A percentile compares a stretch with the other conserved stretches of the same genome.
These are phyloP conservation scores for Apis mellifera DNA, from an alignment of 1,140 invertebrate genomes.

Conservation along the genomic window DNA sequence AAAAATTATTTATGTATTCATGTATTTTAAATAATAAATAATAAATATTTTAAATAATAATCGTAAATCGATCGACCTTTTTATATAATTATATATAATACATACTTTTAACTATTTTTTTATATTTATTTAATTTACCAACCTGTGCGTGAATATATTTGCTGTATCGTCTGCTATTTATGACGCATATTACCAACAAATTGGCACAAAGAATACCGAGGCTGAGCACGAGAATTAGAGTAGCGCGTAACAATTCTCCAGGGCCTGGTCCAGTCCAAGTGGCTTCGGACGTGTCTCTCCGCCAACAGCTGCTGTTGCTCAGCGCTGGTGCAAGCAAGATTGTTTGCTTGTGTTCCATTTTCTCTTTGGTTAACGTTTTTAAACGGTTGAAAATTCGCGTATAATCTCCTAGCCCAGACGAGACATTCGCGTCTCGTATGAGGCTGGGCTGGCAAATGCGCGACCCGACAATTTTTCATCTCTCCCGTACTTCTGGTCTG, in stretches of 20 bases:
- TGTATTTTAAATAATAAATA: too few relatives aligned
- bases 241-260: conserved; percentile 87
- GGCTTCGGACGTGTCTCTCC: conserved; percentile 84
- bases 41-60: too few relatives aligned
- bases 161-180: conserved; percentile 90
- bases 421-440: conserved; percentile 48
- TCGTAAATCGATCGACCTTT: too few relatives aligned
- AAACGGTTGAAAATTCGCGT: conserved; percentile 6
- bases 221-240: conserved; percentile 88
- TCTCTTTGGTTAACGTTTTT: conserved; percentile 19
- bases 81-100: too few relatives aligned
- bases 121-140: conserved; percentile 49
- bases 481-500: background rate
- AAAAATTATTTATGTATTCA: too few relatives aligned
- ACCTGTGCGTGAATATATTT: conserved; percentile 94
- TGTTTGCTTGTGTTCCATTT: conserved; percentile 77
- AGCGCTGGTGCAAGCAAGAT: conserved; percentile 88
- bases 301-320: conserved; percentile 90
- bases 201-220: conserved; percentile 90
- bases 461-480: conserved; percentile 20
- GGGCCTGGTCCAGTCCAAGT: conserved; percentile 84
- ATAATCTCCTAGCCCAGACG: conserved; percentile 46
- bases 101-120: too few relatives aligned
- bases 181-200: conserved; percentile 89
- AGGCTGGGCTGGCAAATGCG: conserved; percentile 30